These are phyloP conservation scores for Tragelaphus scriptus DNA, from an alignment of 2,113 vertebrate species.

Conservation along the genomic window DNA sequence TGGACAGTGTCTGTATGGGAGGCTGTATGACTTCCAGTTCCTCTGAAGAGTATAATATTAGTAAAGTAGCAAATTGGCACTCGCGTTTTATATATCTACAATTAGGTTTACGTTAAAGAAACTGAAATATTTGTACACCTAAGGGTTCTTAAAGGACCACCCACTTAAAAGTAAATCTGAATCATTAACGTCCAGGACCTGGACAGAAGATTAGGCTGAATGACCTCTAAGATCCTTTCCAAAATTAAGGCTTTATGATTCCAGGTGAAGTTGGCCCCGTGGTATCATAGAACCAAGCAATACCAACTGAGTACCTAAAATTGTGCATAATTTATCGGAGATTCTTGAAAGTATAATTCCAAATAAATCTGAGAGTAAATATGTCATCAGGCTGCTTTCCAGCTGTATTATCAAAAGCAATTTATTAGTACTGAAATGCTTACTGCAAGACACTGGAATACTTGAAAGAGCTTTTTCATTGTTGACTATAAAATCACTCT, in stretches of 20 bases:
- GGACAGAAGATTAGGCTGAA: background rate
- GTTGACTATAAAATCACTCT: constrained; percentile 6
- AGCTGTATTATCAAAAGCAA: background rate
- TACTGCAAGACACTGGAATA: background rate
- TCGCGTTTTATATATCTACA: background rate
- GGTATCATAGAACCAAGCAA: background rate
- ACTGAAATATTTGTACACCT: background rate
- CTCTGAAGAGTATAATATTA: background rate
- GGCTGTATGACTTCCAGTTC: background rate
- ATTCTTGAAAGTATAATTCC: background rate
- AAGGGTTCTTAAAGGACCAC: background rate
- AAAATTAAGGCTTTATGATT: background rate
- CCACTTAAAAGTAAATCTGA: background rate
- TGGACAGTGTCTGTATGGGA: background rate
- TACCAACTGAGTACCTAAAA: background rate
- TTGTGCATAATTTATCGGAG: background rate
- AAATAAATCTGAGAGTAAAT: background rate
- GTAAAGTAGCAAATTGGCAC: background rate
- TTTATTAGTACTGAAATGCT: constrained; percentile 7
- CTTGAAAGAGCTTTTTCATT: background rate
- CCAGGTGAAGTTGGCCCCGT: background rate
- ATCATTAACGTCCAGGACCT: background rate
- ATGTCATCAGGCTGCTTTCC: background rate
- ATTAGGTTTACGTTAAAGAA: background rate
- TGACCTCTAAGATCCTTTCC: background rate